These are phyloP conservation scores for Cichladusa arquata DNA, from an alignment of 2,113 vertebrate genomes.

Conservation along the genomic window DNA sequence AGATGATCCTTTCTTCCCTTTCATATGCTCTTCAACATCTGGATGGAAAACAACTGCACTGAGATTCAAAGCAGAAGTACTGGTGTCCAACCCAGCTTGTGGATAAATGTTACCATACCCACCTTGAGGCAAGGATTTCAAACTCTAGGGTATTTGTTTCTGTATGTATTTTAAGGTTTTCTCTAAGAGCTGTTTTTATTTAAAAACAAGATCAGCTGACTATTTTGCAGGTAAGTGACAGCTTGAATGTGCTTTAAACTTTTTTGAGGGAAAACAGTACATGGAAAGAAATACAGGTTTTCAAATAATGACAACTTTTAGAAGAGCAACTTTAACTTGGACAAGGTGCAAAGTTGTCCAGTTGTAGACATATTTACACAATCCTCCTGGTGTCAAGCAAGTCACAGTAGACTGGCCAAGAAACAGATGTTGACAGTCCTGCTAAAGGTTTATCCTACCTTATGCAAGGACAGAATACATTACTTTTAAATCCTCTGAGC, in stretches of 20 bases:
- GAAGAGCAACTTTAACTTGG: background rate
- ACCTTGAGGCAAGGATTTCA: background rate
- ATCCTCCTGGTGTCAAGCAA: background rate
- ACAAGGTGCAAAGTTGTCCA: background rate
- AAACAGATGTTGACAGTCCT: background rate
- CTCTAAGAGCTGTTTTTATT: background rate
- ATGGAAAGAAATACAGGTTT: background rate
- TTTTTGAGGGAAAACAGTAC: accelerated
- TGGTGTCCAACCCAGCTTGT: background rate
- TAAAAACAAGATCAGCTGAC: background rate
- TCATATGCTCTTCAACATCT: background rate
- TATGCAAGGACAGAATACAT: background rate
- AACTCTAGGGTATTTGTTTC: background rate
- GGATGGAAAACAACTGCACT: background rate
- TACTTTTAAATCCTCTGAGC: background rate
- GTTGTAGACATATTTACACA: background rate
- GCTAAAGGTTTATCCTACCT: background rate
- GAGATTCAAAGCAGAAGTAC: background rate
- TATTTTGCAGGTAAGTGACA: background rate
- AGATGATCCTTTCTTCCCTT: background rate
- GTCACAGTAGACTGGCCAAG: background rate
- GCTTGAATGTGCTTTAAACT: background rate
- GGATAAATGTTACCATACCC: background rate
- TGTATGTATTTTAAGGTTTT: background rate
- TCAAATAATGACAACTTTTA: background rate